Conservation (phyloP, 2,113 vertebrate genomes). For the Crotalus helleri region DNA sequence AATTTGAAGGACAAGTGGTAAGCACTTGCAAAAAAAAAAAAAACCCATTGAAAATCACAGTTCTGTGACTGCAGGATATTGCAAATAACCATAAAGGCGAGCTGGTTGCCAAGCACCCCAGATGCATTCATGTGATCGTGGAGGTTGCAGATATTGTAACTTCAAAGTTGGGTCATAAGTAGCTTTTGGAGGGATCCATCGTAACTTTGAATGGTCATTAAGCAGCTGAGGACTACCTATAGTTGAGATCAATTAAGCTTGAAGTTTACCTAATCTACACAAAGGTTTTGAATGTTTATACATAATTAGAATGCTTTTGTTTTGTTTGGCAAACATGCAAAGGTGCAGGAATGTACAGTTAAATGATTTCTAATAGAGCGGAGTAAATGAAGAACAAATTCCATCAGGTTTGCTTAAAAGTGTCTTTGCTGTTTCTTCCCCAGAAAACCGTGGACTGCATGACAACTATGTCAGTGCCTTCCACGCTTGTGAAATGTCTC, state of each 20-base stretch:
- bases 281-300: not conserved
- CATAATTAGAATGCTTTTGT: not conserved
- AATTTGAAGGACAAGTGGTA: not conserved
- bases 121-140: not conserved
- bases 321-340: not conserved
- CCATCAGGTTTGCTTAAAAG: not conserved
- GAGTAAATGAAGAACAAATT: not conserved
- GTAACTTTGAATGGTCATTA: not conserved
- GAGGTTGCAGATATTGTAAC: not conserved
- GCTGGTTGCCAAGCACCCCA: not conserved
- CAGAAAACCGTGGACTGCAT: slow-evolving; percentile 99
- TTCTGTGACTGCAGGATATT: not conserved
- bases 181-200: not conserved
- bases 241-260: not conserved
- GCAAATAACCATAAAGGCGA: not conserved
- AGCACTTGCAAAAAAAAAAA: too few species aligned
- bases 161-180: not conserved
- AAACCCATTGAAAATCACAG: not conserved
- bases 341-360: not conserved
- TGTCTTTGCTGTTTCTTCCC: slow-evolving; percentile 42
- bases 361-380: not conserved
- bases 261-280: not conserved
- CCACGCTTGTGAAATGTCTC: slow-evolving; percentile 97
- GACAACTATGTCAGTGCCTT: slow-evolving; percentile 99
- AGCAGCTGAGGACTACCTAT: not conserved